Base-by-base conservation (phyloP, 2,797 vertebrate genomes). In the Philypnodon macrostomus region DNA sequence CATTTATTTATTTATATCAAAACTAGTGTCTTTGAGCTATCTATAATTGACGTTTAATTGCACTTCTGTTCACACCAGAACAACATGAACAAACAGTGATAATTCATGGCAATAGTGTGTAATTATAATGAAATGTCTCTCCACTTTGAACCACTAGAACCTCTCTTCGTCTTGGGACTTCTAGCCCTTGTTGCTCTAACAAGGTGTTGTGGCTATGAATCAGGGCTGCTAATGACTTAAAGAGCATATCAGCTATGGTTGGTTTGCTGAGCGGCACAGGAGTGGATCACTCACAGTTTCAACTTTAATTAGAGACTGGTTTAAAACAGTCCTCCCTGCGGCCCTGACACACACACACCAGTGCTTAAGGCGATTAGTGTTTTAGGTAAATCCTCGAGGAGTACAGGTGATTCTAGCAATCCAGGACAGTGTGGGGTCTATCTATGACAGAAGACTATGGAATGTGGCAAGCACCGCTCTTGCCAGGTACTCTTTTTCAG, bases 161-260 rank as follows among this genome's bases (percentile, higher is more conserved):
- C n/a, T n/a, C n/a, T 14, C 57, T 47, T 41, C 57, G 62, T 67
- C 27, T 24, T 19, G 50, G 66, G 68, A 72, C 55, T 60, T 53
- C 17, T 46, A 57, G 41, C 27, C 40, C 41, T 48, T 50, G 53
- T 16, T 66, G 48, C 76, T 66, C 89, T 90, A 91, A 88, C 90
- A 90, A 90, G 86, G 79, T 86, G 83, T 78, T 88, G 87, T 85
- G 80, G 56, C 53, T 89, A 85, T 85, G 81, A 88, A 91, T 92
- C 90, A 90, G 82, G 88, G 89, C 90, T 86, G 80, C 85, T 93
- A 94, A 96, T 95, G 93, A 93, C 89, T 92, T 92, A 93, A 87
- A 93, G 89, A 91, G 91, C 90, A 86, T 90, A 94, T 95, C 90
- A 92, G 93, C 93, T 90, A 90, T 86, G 92, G 91, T 92, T 95